Base-by-base conservation (phyloP, 1,140 invertebrate genomes). In the Drosophila insularis region DNA sequence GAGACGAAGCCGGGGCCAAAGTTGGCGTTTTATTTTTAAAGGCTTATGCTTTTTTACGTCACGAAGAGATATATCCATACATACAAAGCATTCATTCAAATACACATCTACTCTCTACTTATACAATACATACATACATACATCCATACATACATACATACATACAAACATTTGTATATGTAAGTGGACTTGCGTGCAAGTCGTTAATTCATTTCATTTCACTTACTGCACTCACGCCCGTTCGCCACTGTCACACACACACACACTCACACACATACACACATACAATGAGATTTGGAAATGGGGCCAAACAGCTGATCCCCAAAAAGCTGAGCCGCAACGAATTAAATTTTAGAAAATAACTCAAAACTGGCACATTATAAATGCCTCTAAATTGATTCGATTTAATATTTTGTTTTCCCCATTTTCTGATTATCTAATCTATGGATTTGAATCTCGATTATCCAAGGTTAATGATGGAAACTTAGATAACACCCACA, bases 141-240 rank as follows among this genome's bases (percentile, higher is more conserved):
- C 5, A 11, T 60, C 39, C 11, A 10, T 40, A 60, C 43, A 21
- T 61, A n/a, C n/a, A n/a, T 40, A 23, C 17, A 21, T 40, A 39
- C 5, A 11, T 60, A 60, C 11, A 10, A 23, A 60, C 43, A 21
- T 61, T 10, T 39, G 17, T 61, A 27, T 21, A 13, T 50, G 43
- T 50, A 43, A 32, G n/a, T 63, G n/a, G 27, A 46, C 61, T 32
- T 63, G 61, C 61, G 61, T 63, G 61, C 61, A 27, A 43, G 21
- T 27, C 43, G 61, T 63, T 63, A 43, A 63, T 63, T 63, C 61
- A 63, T 63, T 63, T 63, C 43, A 63, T 63, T 53, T 63, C 43
- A 63, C 43, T 63, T 63, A 46, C 61, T 63, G 61, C 61, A 63
- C 61, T 63, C 43, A 63, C 61, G 61, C 61, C 61, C 54, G 17